A percentile compares a stretch with the other conserved stretches of the same genome.
These are phyloP conservation scores for Keiferia lycopersicella DNA, from an alignment of 2,888 invertebrate genomes.

Conservation along the genomic window DNA sequence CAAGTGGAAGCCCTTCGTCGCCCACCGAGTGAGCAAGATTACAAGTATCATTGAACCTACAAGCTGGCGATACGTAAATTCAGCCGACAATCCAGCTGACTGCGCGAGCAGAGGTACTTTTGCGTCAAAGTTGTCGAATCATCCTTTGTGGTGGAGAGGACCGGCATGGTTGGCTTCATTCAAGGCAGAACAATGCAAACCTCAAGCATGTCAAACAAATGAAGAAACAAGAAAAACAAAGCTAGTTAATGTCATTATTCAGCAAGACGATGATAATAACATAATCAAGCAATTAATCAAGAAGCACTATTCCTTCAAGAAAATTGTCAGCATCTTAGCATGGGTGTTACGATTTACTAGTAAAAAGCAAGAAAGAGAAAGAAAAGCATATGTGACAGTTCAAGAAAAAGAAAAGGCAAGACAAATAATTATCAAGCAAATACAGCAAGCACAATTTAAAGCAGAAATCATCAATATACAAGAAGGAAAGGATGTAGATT, in stretches of 20 bases:
- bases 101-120: constrained; percentile 34
- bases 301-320: constrained; percentile 25
- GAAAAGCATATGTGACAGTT: constrained; percentile 22
- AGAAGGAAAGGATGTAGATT: constrained; percentile 11
- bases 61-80: constrained; percentile 35
- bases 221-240: constrained; percentile 20
- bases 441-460: constrained; percentile 25
- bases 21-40: no score
- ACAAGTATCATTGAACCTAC: no score
- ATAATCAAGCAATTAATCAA: neutral
- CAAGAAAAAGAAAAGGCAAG: constrained; percentile 26
- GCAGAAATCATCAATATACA: constrained; percentile 25
- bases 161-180: no score
- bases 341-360: constrained; percentile 27
- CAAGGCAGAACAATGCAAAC: no score
- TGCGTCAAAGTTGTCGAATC: constrained; percentile 22
- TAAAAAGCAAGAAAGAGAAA: constrained; percentile 11
- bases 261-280: neutral
- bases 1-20: no score
- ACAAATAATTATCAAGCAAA: constrained; percentile 25
- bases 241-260: constrained; percentile 19
- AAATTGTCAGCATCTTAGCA: constrained; percentile 22
- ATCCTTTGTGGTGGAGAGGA: no score
- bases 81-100: constrained; percentile 25
- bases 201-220: constrained; percentile 9